Percentiles rank a stretch among this genome's conserved stretches.
Evolutionary conservation across 2,113 vertebrate species (phyloP).

Genomic region (Elachura formosa): DNA sequence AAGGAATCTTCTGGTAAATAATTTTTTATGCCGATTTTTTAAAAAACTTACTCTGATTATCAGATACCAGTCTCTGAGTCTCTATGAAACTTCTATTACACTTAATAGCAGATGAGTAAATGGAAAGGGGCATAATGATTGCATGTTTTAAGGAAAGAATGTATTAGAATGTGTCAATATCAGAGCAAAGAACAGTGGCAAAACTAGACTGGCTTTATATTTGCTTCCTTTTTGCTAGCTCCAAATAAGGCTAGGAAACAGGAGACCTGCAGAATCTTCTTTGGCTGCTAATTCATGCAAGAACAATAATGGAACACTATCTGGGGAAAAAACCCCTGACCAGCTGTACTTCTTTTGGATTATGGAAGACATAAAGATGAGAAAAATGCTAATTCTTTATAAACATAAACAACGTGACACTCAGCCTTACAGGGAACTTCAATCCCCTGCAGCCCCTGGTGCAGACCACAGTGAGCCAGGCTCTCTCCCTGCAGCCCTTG

Average conservation of each 20-base stretch:
- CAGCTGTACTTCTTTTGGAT: not conserved
- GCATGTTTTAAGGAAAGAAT: not conserved
- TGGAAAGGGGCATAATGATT: not conserved
- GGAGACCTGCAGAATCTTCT: not conserved
- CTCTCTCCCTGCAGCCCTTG: not conserved
- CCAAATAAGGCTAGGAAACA: not conserved
- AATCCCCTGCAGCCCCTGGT: not conserved
- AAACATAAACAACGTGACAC: not conserved
- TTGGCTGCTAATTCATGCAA: not conserved
- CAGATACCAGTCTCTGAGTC: not conserved
- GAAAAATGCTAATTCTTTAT: not conserved
- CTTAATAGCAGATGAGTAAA: not conserved
- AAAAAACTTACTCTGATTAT: not conserved
- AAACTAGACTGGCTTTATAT: not conserved
- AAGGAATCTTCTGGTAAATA: not conserved
- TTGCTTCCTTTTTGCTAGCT: not conserved
- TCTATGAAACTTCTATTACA: not conserved
- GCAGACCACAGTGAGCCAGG: not conserved
- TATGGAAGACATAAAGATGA: not conserved
- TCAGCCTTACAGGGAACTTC: not conserved
- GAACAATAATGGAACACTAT: not conserved
- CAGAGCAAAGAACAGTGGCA: not conserved
- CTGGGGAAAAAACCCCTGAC: not conserved
- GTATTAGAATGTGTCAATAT: not conserved
- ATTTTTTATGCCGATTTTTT: not conserved